A percentile compares a stretch with the other conserved stretches of the same genome.
phyloP scores from a whole-genome alignment of 2,888 invertebrate species.

The Catocala sponsa region DNA sequence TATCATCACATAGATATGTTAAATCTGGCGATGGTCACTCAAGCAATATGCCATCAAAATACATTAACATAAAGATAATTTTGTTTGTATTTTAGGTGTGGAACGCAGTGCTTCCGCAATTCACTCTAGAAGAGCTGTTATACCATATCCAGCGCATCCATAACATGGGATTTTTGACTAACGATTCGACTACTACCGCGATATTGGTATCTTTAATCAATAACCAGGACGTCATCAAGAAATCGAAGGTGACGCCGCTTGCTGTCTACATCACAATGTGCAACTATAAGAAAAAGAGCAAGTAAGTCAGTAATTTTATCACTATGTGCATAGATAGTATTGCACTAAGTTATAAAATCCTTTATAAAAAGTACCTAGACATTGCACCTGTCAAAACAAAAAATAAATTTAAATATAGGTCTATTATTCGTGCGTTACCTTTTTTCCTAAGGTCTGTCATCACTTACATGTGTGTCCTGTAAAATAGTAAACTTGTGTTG shows the following conservation, averaged over 20 bases:
- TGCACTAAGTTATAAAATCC: too few species aligned
- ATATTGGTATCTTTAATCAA: conserved; percentile 85
- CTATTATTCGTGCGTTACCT: too few species aligned
- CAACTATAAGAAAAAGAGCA: conserved; percentile 89
- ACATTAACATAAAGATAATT: background rate
- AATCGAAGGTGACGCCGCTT: conserved; percentile 78
- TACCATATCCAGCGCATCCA: conserved; percentile 88
- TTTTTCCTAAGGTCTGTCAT: too few species aligned
- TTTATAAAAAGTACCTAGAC: too few species aligned
- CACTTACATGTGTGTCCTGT: too few species aligned
- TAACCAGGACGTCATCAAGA: conserved; percentile 78
- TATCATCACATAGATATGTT: too few species aligned
- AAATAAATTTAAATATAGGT: too few species aligned
- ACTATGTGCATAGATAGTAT: too few species aligned
- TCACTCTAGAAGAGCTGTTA: conserved; percentile 85
- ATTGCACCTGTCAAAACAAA: too few species aligned
- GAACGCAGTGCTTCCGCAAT: conserved; percentile 87
- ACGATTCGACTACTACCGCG: conserved; percentile 81
- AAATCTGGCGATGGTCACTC: too few species aligned
- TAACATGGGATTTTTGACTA: conserved; percentile 88
- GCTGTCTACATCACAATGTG: conserved; percentile 88
- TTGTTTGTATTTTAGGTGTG: conserved; percentile 84
- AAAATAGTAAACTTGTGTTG: too few species aligned
- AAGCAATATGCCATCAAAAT: too few species aligned
- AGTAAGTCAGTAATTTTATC: conserved; percentile 73